Conservation (phyloP, 2,113 vertebrate species). For the Pithys albifrons region DNA sequence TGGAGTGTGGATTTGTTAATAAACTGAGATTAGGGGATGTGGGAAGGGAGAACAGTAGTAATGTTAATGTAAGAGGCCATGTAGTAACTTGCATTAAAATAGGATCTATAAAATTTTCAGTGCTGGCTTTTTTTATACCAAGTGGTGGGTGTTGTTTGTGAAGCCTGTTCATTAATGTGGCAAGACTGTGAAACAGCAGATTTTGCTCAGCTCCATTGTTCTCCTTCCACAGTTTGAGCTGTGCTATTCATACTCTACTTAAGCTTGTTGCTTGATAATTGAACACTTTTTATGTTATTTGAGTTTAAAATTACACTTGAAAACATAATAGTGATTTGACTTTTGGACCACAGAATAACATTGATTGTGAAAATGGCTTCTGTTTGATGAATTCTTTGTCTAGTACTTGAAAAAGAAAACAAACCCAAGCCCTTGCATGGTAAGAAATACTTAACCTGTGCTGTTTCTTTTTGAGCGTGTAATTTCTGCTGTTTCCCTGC, state of each 20-base stretch:
- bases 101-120: neutral
- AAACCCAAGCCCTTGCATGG: neutral
- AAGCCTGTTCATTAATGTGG: neutral
- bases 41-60: neutral
- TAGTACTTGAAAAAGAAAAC: neutral
- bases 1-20: neutral
- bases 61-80: neutral
- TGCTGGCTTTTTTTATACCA: neutral
- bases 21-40: neutral
- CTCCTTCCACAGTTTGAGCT: neutral
- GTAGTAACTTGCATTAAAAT: neutral
- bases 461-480: neutral
- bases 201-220: neutral
- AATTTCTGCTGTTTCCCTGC: neutral
- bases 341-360: neutral
- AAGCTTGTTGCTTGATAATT: neutral
- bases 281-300: neutral
- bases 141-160: neutral
- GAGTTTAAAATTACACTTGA: neutral
- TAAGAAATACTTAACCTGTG: neutral
- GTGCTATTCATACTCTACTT: neutral
- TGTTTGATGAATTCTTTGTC: neutral
- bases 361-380: neutral
- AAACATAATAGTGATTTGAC: neutral
- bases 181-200: neutral